Evolutionary conservation across 1,140 invertebrate species (phyloP).

Genomic region (Ridgeia piscesae): DNA sequence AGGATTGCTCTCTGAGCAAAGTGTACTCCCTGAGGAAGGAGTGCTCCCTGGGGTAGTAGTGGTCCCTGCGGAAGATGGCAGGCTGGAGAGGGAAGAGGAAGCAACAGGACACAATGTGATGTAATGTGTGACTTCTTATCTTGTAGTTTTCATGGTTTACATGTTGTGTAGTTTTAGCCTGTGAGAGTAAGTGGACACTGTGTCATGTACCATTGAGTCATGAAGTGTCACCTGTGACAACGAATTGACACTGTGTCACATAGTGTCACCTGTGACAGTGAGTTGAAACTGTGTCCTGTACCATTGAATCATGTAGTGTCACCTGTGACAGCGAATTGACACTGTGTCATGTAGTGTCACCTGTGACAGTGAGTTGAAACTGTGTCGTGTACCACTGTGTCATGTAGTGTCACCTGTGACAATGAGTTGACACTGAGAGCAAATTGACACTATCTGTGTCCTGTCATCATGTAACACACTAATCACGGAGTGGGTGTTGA

Average conservation of each 20-base stretch:
- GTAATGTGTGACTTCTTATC: not conserved
- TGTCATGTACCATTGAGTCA: not conserved
- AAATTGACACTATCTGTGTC: no score
- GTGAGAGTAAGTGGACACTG: not conserved
- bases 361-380: not conserved
- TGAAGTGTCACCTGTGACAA: not conserved
- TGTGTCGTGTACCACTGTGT: not conserved
- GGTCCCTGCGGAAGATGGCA: no score
- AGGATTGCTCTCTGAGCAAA: no score
- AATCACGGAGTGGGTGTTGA: not conserved
- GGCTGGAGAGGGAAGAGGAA: not conserved
- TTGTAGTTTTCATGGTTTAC: not conserved
- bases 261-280: not conserved
- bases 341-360: not conserved
- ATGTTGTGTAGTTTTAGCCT: not conserved
- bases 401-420: not conserved
- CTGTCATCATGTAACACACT: not conserved
- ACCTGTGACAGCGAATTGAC: not conserved
- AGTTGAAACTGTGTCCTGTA: not conserved
- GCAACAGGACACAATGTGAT: not conserved
- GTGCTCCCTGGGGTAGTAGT: not conserved
- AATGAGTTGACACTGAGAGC: not conserved
- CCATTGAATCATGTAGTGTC: not conserved
- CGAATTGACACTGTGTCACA: not conserved
- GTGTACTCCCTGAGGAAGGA: not conserved